These are phyloP conservation scores for Siniperca scherzeri DNA, from an alignment of 2,797 vertebrate species.

Conservation along the genomic window DNA sequence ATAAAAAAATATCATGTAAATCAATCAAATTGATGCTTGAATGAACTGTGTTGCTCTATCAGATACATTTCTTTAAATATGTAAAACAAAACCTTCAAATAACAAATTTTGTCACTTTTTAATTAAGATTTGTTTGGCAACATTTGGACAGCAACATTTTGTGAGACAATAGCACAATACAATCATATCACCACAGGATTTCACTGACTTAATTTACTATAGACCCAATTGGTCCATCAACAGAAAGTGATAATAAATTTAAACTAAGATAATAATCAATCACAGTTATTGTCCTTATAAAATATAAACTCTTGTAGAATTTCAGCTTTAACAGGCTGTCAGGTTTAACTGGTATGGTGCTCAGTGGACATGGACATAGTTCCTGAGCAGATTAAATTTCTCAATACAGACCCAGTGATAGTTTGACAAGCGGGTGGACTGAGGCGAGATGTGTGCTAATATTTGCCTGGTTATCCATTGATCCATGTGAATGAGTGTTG, in stretches of 20 bases:
- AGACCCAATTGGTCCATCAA: constrained; percentile 4
- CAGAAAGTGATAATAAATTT: constrained; percentile 10
- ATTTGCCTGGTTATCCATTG: constrained; percentile 79
- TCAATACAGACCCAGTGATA: constrained; percentile 35
- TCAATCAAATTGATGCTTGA: neutral
- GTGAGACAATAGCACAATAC: neutral
- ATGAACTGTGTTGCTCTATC: neutral
- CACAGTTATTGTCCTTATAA: constrained; percentile 34
- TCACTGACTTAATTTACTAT: constrained; percentile 6
- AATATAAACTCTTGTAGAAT: constrained; percentile 37
- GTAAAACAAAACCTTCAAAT: neutral
- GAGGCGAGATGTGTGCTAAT: constrained; percentile 69
- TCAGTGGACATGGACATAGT: constrained; percentile 50
- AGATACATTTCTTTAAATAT: neutral
- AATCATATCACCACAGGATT: neutral
- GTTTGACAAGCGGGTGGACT: constrained; percentile 50
- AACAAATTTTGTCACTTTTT: neutral
- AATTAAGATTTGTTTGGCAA: neutral
- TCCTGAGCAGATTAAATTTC: constrained; percentile 59
- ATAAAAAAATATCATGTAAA: neutral
- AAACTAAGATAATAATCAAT: constrained; percentile 7
- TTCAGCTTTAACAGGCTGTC: constrained; percentile 38
- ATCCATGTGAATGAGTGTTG: constrained; percentile 72
- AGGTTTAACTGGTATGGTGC: constrained; percentile 36
- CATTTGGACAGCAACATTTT: neutral